Evolutionary conservation across 2,797 vertebrate species (phyloP).

Genomic region (Pyrrhura leucotis): DNA sequence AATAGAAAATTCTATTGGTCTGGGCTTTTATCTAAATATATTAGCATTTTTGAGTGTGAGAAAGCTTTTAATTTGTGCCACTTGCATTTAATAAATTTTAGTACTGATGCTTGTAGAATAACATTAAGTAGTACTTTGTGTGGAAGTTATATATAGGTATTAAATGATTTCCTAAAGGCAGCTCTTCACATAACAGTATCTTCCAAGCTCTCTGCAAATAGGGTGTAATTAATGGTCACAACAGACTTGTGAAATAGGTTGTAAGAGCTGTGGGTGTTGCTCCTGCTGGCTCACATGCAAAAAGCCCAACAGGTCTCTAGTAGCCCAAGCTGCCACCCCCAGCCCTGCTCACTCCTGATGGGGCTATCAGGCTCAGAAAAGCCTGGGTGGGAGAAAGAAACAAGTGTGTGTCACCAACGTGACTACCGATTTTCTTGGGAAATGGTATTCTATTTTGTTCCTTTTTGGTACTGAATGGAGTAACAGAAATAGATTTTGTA

Average conservation of each 20-base stretch:
- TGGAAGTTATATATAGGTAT: not conserved
- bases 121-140: not conserved
- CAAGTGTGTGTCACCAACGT: rapidly evolving
- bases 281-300: not conserved
- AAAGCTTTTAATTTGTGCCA: not conserved
- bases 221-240: rapidly evolving
- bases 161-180: not conserved
- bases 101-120: not conserved
- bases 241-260: not conserved
- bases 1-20: not conserved
- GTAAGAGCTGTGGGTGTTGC: rapidly evolving
- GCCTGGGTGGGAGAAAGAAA: too few relatives aligned
- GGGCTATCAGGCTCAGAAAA: too few relatives aligned
- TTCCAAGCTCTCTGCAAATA: not conserved
- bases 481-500: not conserved
- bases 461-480: not conserved
- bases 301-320: too few relatives aligned
- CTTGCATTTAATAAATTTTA: not conserved
- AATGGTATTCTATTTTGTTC: not conserved
- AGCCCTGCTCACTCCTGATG: not conserved
- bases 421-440: not conserved
- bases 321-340: not conserved
- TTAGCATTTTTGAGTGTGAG: not conserved
- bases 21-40: not conserved
- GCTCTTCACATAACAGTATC: rapidly evolving